Evolutionary conservation across 2,888 invertebrate genomes (phyloP).

Genomic region (Tanypteryx hageni): DNA sequence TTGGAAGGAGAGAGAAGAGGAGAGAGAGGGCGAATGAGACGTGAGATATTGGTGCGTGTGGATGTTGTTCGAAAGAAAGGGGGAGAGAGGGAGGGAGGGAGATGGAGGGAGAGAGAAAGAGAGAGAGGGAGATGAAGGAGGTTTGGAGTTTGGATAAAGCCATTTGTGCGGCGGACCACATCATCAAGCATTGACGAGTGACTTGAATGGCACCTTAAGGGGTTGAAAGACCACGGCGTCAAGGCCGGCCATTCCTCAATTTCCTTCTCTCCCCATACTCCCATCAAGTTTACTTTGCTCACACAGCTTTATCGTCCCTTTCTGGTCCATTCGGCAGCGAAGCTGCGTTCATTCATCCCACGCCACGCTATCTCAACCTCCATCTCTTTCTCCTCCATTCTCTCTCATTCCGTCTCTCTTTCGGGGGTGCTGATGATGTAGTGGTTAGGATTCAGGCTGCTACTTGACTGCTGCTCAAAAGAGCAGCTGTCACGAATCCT

Average conservation of each 20-base stretch:
- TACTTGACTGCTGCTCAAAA: too few species aligned
- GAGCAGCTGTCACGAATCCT: too few species aligned
- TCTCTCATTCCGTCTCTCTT: neutral
- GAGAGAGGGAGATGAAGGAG: neutral
- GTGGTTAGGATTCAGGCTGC: too few species aligned
- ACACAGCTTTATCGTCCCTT: neutral
- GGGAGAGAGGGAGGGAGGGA: neutral
- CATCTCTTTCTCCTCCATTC: neutral
- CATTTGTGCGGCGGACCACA: slow-evolving; percentile 20
- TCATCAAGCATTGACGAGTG: slow-evolving; percentile 38
- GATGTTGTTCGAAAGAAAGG: too few species aligned
- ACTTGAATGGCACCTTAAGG: slow-evolving; percentile 17
- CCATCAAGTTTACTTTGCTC: neutral
- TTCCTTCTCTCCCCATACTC: neutral
- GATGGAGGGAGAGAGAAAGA: neutral
- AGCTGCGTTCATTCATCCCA: neutral
- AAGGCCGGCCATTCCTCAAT: neutral
- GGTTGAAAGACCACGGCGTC: neutral
- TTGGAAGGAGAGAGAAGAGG: too few species aligned
- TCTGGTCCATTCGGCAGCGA: neutral
- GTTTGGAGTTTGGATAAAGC: too few species aligned
- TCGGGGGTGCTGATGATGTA: too few species aligned
- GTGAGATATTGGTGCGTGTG: too few species aligned
- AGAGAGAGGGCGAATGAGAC: too few species aligned
- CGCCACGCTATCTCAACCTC: neutral